Evolutionary conservation across 2,113 vertebrate genomes (phyloP).

Genomic region (Etheostoma spectabile): DNA sequence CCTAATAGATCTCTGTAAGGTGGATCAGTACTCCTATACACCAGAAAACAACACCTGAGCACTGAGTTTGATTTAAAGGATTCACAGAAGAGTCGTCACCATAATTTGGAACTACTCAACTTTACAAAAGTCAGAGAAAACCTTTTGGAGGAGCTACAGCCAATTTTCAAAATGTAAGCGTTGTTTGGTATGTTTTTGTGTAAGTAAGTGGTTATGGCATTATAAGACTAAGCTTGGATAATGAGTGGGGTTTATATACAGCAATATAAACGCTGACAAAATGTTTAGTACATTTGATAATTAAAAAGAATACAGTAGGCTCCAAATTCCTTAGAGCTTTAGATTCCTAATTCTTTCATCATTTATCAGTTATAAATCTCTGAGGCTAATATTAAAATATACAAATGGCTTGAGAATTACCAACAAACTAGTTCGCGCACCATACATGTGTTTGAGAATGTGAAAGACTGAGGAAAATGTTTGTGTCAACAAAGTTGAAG

Average conservation of each 20-base stretch:
- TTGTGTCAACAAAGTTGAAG: no score
- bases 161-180: constrained; percentile 32
- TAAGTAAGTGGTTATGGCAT: not conserved
- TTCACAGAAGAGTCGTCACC: not conserved
- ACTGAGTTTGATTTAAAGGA: constrained; percentile 17
- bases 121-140: constrained; percentile 21
- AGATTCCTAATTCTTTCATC: not conserved
- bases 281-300: not conserved
- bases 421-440: not conserved
- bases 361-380: not conserved
- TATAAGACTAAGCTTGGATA: not conserved
- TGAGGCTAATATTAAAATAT: not conserved
- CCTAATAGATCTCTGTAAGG: not conserved
- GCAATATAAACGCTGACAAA: not conserved
- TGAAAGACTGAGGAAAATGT: not conserved
- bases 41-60: constrained; percentile 21
- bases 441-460: not conserved
- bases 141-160: constrained; percentile 23
- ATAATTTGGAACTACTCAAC: constrained; percentile 26
- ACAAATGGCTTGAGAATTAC: not conserved
- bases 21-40: constrained; percentile 2
- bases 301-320: not conserved
- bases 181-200: constrained; percentile 6
- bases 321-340: not conserved
- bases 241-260: not conserved